A percentile compares a stretch with the other conserved stretches of the same genome.
Conservation (phyloP, 2,888 invertebrate species). For the Drosophila mulleri region DNA sequence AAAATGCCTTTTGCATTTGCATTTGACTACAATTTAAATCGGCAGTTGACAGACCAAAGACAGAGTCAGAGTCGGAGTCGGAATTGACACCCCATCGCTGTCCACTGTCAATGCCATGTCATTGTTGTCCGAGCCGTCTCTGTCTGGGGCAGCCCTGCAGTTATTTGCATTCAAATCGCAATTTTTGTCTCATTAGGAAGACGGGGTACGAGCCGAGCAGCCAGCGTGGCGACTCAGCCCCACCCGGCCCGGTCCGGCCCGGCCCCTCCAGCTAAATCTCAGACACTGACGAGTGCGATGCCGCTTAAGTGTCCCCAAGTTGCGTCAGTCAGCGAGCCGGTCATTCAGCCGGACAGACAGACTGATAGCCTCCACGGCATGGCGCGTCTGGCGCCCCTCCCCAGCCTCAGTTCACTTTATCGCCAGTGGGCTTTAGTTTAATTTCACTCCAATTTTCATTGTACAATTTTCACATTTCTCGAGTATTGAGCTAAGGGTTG, state of each 20-base stretch:
- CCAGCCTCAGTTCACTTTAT: conserved; percentile 48
- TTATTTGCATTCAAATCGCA: conserved; percentile 81
- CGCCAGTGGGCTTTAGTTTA: conserved; percentile 74
- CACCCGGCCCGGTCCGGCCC: not conserved
- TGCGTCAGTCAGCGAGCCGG: conserved; percentile 69
- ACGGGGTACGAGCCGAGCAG: conserved; percentile 25
- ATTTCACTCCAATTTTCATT: conserved; percentile 78
- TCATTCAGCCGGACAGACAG: conserved; percentile 48
- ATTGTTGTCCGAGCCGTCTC: conserved; percentile 63
- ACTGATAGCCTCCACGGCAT: conserved; percentile 6
- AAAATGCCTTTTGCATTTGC: conserved; percentile 60
- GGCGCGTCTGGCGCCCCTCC: not conserved
- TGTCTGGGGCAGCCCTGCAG: conserved; percentile 76
- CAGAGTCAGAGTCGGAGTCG: conserved; percentile 10
- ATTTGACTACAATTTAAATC: conserved; percentile 68
- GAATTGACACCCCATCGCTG: conserved; percentile 22
- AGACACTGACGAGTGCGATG: conserved; percentile 48
- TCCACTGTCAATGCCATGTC: conserved; percentile 61
- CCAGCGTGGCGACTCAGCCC: conserved; percentile 34
- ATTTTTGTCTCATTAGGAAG: conserved; percentile 77
- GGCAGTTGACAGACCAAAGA: conserved; percentile 59
- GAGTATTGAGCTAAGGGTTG: conserved; percentile 58
- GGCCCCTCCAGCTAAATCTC: conserved; percentile 12
- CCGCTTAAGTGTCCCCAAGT: conserved; percentile 79
- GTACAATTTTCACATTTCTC: conserved; percentile 77